These are phyloP conservation scores for Conops quadrifasciatus DNA, from an alignment of 2,888 invertebrate genomes.

Conservation along the genomic window DNA sequence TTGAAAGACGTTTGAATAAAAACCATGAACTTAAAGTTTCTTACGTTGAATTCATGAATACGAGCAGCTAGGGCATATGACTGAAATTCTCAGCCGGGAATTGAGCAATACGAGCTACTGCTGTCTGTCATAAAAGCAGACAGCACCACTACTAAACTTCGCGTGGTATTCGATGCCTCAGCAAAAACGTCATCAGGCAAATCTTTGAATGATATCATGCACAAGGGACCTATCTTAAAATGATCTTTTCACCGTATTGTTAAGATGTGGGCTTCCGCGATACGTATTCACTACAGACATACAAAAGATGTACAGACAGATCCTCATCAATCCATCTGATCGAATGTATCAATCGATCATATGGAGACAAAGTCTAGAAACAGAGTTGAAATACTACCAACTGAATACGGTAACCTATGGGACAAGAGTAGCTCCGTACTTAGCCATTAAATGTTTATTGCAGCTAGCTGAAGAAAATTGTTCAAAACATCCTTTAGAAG, in stretches of 20 bases:
- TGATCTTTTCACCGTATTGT: slow-evolving; percentile 17
- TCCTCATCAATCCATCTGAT: slow-evolving; percentile 6
- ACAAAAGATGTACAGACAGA: slow-evolving; percentile 22
- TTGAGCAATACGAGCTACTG: background rate
- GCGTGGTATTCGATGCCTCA: background rate
- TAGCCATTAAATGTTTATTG: background rate
- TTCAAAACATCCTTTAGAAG: background rate
- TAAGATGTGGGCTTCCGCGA: slow-evolving; percentile 20
- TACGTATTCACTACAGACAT: slow-evolving; percentile 24
- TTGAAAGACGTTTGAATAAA: background rate
- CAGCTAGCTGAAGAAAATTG: background rate
- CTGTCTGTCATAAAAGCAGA: background rate
- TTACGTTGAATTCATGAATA: slow-evolving; percentile 3
- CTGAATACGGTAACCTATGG: slow-evolving; percentile 6
- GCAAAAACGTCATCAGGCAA: slow-evolving; percentile 6
- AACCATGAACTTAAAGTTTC: background rate
- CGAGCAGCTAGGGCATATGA: background rate
- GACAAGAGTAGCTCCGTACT: background rate
- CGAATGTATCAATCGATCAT: background rate
- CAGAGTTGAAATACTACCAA: background rate
- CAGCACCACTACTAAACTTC: background rate
- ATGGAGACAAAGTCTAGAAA: background rate
- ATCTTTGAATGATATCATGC: background rate
- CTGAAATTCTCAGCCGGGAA: background rate
- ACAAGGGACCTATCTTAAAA: slow-evolving; percentile 1